Percentiles rank a stretch among this genome's conserved stretches.
Conservation (phyloP, 1,140 invertebrate genomes). For the Philopotamus ludificatus region DNA sequence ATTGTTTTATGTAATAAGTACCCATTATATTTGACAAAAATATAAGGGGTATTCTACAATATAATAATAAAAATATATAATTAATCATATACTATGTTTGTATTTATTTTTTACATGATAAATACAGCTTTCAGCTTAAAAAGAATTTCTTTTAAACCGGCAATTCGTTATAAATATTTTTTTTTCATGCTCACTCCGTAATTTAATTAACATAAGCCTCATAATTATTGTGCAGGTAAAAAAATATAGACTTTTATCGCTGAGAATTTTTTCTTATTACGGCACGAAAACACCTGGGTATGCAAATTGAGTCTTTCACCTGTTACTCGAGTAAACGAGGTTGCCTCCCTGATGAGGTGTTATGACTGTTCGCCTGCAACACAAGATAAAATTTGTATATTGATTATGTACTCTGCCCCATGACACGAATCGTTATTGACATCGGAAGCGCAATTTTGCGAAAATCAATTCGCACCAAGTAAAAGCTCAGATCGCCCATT, state of each 20-base stretch:
- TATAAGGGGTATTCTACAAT: no score
- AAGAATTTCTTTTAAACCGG: no score
- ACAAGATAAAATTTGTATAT: conserved; percentile 8
- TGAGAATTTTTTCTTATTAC: conserved; percentile 9
- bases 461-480: conserved; percentile 1
- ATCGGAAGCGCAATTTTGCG: not conserved
- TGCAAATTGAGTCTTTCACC: conserved; percentile 16
- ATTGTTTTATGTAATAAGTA: no score
- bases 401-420: conserved; percentile 2
- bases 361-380: conserved; percentile 9
- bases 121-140: no score
- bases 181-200: no score
- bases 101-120: no score
- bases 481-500: not conserved
- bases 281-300: not conserved
- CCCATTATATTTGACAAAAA: no score
- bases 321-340: conserved; percentile 7
- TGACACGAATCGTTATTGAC: not conserved
- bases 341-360: not conserved
- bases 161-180: no score
- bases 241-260: conserved; percentile 10
- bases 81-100: no score
- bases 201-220: no score
- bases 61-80: no score
- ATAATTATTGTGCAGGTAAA: no score